These are phyloP conservation scores for Silvanus unidentatus DNA, from an alignment of 2,888 invertebrate genomes.

Conservation along the genomic window DNA sequence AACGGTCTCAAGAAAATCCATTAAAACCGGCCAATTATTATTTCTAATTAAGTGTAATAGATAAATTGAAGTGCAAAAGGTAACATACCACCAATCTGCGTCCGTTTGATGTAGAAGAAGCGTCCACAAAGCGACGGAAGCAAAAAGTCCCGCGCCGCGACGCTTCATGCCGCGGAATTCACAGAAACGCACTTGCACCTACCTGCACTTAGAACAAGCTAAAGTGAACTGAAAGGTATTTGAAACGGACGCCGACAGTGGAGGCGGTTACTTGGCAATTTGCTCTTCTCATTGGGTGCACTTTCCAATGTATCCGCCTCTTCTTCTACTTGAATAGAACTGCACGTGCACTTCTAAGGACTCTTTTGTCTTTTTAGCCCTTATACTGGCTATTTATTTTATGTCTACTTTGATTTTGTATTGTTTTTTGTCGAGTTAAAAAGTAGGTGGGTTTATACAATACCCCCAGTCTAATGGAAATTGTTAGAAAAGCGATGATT, in stretches of 20 bases:
- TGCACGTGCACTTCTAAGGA: conserved; percentile 19
- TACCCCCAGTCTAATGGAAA: too few relatives aligned
- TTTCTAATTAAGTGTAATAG: too few relatives aligned
- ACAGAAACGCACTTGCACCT: conserved; percentile 23
- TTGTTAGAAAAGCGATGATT: too few relatives aligned
- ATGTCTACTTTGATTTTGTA: too few relatives aligned
- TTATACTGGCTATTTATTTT: too few relatives aligned
- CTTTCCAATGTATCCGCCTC: conserved; percentile 25
- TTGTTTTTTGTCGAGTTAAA: too few relatives aligned
- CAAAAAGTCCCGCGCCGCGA: conserved; percentile 40
- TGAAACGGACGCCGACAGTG: conserved; percentile 13
- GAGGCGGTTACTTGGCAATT: conserved; percentile 13
- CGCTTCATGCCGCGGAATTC: conserved; percentile 39
- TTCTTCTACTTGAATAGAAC: conserved; percentile 16
- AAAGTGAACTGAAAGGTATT: conserved; percentile 16
- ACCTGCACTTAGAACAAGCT: conserved; percentile 16
- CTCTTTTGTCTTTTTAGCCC: too few relatives aligned
- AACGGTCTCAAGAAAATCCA: too few relatives aligned
- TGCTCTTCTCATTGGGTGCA: conserved; percentile 25
- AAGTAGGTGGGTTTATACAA: too few relatives aligned
- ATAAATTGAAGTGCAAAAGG: too few relatives aligned
- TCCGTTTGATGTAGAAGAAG: conserved; percentile 35
- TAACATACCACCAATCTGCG: conserved; percentile 42
- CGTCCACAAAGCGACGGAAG: conserved; percentile 40
- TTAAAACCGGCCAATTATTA: too few relatives aligned